phyloP scores from a whole-genome alignment of 2,797 vertebrate species.

The Myiothlypis chrysogaster region DNA sequence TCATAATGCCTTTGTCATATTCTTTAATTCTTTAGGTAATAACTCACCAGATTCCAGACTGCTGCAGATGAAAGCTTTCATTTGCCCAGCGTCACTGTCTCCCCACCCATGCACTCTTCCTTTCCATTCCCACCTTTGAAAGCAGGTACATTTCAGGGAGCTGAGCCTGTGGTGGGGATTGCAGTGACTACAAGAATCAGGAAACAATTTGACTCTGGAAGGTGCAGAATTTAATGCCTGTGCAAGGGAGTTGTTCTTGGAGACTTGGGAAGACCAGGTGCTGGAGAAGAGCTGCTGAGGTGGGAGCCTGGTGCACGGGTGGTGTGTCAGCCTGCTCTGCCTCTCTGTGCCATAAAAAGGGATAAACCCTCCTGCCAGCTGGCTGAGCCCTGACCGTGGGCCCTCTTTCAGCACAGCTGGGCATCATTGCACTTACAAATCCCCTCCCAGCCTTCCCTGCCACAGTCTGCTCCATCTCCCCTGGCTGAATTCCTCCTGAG shows the following conservation, averaged over 20 bases:
- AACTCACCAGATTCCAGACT: constrained; percentile 39
- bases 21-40: constrained; percentile 48
- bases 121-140: constrained; percentile 16
- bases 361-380: neutral
- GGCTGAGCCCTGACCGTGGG: neutral
- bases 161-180: neutral
- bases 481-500: neutral
- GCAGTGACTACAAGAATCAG: neutral
- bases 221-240: neutral
- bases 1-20: constrained; percentile 42
- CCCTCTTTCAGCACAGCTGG: neutral
- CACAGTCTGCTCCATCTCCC: neutral
- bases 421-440: neutral
- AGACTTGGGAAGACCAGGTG: neutral
- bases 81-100: constrained; percentile 15
- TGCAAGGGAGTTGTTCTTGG: neutral
- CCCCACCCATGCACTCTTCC: constrained; percentile 13
- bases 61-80: constrained; percentile 45
- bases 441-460: neutral
- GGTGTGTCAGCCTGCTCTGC: neutral
- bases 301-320: neutral
- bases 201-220: neutral
- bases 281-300: neutral
- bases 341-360: neutral
- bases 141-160: neutral